Base-by-base conservation (phyloP, 1,140 invertebrate species). In the Drosophila nikananu region DNA sequence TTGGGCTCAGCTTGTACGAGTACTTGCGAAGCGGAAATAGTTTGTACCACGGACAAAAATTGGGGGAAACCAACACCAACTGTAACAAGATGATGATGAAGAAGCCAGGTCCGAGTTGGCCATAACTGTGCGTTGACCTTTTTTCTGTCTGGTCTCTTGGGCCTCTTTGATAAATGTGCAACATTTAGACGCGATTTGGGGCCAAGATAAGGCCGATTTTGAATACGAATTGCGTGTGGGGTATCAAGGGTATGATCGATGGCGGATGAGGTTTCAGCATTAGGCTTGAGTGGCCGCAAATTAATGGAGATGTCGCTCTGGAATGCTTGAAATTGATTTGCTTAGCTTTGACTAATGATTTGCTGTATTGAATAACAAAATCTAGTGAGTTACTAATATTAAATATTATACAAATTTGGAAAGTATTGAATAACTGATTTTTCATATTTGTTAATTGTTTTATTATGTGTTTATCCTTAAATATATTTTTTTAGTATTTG, bases 91-190 rank as follows among this genome's bases (percentile, higher is more conserved):
- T 81, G 75, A 66, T 76, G 80, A 74, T 74, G 67, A 74, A 62
- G 75, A 67, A 77, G 74, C 71, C 67, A 37, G 30, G 15, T 49
- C 35, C 71, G 25, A 41, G 66, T 39, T 68, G 58, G 74, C 81
- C 70, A 86, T 90, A 90, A 90, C 86, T 90, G 86, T 90, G 86
- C 86, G 86, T 90, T 90, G 86, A 90, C 86, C 86, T 90, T 90
- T 90, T 52, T 52, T 52, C 6, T 35, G 19, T 23, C 51, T 60
- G 49, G 55, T 64, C 44, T 64, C 44, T 80, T 80, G 68, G 86
- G 86, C 77, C 48, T 80, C 42, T 80, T 90, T 90, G 86, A 90
- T 90, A 91, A 90, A 90, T 90, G 86, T 90, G 86, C 86, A 90
- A 90, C 86, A 90, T 90, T 90, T 90, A 90, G 86, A 82, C 79